phyloP scores from a whole-genome alignment of 2,797 vertebrate species.

The Apogon hyalosoma region DNA sequence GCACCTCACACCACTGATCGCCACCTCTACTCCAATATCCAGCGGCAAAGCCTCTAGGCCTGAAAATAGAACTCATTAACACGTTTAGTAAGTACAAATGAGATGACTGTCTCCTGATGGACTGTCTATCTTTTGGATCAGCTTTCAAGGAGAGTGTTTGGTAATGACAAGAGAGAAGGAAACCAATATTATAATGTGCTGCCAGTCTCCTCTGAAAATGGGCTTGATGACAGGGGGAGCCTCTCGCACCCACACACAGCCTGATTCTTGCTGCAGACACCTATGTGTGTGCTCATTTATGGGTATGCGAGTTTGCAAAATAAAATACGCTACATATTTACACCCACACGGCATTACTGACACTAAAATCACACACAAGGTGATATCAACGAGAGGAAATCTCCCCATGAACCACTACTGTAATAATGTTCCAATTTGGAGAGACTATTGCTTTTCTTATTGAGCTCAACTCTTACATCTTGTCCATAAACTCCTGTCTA shows the following conservation, averaged over 20 bases:
- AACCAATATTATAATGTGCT: constrained; percentile 89
- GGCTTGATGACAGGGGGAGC: constrained; percentile 81
- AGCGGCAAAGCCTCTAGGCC: constrained; percentile 79
- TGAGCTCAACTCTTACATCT: constrained; percentile 7
- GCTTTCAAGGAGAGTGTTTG: constrained; percentile 88
- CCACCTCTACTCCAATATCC: constrained; percentile 80
- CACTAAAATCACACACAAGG: constrained; percentile 50
- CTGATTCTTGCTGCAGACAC: constrained; percentile 64
- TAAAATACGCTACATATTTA: constrained; percentile 68
- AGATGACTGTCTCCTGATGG: constrained; percentile 88
- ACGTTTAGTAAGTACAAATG: constrained; percentile 89
- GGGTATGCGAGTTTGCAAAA: constrained; percentile 61
- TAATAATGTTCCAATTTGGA: neutral
- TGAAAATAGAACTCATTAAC: constrained; percentile 91
- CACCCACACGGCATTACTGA: constrained; percentile 69
- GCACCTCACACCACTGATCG: constrained; percentile 77
- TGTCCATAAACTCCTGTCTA: constrained; percentile 17
- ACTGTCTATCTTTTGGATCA: constrained; percentile 90
- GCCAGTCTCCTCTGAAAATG: constrained; percentile 75
- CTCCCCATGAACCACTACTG: neutral
- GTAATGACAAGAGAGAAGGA: constrained; percentile 84
- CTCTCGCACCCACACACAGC: constrained; percentile 68
- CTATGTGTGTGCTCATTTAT: constrained; percentile 73
- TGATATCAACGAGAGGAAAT: constrained; percentile 11
- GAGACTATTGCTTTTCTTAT: neutral